Conservation (phyloP, 2,888 invertebrate species). For the Meliscaeva auricollis region DNA sequence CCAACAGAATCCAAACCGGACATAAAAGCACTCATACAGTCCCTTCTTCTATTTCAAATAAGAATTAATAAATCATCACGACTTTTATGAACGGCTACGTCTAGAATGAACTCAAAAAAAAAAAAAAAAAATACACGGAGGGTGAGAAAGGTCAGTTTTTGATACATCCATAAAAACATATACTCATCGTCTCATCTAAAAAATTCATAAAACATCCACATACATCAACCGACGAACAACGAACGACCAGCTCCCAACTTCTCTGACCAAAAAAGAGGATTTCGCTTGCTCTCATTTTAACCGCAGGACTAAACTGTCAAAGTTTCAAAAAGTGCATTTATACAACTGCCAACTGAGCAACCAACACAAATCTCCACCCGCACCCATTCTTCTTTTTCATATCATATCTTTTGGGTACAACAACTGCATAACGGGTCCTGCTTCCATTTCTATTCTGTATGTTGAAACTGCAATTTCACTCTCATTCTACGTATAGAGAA, state of each 20-base stretch:
- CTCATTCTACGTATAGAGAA: slow-evolving; percentile 14
- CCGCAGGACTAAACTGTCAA: slow-evolving; percentile 76
- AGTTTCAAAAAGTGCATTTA: slow-evolving; percentile 76
- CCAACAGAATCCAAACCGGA: too few species aligned
- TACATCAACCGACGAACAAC: slow-evolving; percentile 59
- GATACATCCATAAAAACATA: slow-evolving; percentile 6
- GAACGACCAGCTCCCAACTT: slow-evolving; percentile 6
- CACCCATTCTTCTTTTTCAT: background rate
- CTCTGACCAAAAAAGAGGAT: slow-evolving; percentile 39
- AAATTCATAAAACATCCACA: slow-evolving; percentile 55
- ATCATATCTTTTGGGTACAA: background rate
- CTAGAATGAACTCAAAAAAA: too few species aligned
- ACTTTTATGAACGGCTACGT: slow-evolving; percentile 55
- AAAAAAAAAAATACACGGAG: too few species aligned
- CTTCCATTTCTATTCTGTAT: background rate
- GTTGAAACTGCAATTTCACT: slow-evolving; percentile 63
- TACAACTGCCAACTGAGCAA: slow-evolving; percentile 74
- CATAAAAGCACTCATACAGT: slow-evolving; percentile 14
- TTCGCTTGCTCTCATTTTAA: slow-evolving; percentile 71
- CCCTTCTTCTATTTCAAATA: slow-evolving; percentile 44
- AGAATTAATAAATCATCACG: slow-evolving; percentile 72
- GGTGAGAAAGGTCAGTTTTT: slow-evolving; percentile 1
- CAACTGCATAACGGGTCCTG: too few species aligned
- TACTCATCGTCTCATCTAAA: slow-evolving; percentile 27
- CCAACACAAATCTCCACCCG: slow-evolving; percentile 64